Evolutionary conservation across 2,888 invertebrate genomes (phyloP).

Genomic region (Melanotus villosus): DNA sequence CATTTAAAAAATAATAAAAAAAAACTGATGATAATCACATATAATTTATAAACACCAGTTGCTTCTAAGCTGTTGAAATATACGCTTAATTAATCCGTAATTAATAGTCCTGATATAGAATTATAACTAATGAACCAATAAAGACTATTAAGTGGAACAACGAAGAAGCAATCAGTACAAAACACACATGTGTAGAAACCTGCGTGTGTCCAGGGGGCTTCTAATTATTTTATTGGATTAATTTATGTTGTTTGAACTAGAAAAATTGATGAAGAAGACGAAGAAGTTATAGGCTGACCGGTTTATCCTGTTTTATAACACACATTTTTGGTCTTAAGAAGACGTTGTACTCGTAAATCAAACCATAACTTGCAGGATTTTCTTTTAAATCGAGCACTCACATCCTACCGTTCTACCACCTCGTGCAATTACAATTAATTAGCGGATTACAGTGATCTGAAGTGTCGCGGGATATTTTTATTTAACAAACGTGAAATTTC

Average conservation of each 20-base stretch:
- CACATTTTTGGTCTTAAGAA: constrained; percentile 21
- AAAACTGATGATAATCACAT: too few species aligned
- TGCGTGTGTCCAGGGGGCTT: not conserved
- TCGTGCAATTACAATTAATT: not conserved
- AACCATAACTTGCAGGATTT: constrained; percentile 9
- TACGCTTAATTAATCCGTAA: not conserved
- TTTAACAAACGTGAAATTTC: too few species aligned
- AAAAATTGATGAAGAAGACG: constrained; percentile 17
- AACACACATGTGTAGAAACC: not conserved
- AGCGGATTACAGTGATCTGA: not conserved
- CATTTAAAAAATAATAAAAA: too few species aligned
- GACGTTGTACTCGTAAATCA: constrained; percentile 26
- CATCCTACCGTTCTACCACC: not conserved
- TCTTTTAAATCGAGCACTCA: not conserved
- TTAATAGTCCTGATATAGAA: not conserved
- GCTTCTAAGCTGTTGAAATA: not conserved
- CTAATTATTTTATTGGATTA: constrained; percentile 21
- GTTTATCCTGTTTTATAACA: constrained; percentile 24
- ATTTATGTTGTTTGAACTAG: constrained; percentile 22
- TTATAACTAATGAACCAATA: constrained; percentile 9
- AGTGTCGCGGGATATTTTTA: too few species aligned
- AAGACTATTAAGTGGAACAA: not conserved
- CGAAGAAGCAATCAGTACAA: not conserved
- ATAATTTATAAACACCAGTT: not conserved
- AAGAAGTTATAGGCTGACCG: constrained; percentile 22